Evolutionary conservation across 2,113 vertebrate genomes (phyloP), one percentile per base, ranked within the genome.

Genomic region (Calidris pygmaea): DNA sequence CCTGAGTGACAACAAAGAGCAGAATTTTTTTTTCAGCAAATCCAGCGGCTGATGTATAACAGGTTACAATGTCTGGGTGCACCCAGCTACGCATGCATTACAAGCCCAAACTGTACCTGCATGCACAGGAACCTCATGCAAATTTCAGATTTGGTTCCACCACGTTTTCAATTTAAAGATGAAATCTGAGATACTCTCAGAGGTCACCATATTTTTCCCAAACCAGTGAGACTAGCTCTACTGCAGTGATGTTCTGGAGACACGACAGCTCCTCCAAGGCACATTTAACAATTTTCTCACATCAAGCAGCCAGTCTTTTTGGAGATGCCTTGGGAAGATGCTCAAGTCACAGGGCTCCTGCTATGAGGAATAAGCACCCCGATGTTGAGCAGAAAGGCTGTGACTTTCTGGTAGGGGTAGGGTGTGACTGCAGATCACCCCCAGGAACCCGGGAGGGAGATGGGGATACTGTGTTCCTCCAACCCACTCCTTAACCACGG

Each of bases 301-400:
- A 30, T 26, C 55, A 43, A 91, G 79, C 91, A 91, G 83, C 39
- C 72, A 34, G 65, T 23, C 50, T 78, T 89, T 50, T 58, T 10
- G 29, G 60, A 89, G 59, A 47, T 94, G 92, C 92, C 89, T 90
- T 77, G 62, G 76, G 43, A 94, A 87, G 56, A 87, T 56, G 91
- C 71, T 78, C 39, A 75, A 85, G 87, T 41, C 93, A 84, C 66
- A 34, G 50, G 45, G 45, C 50, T 90, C 89, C 89, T 55, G 50
- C 91, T 74, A 30, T 14, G 87, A 90, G 67, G n/a, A 85, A 73
- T 16, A 63, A 92, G 81, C 79, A 94, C 77, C 68, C 80, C 43
- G 6, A 3, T 8, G 52, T 1, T 48, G 89, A 94, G 59, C 89
- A 91, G 87, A 85, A 82, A 78, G n/a, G n/a, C n/a, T n/a, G n/a